Evolutionary conservation across 2,888 invertebrate species (phyloP), one percentile per base, ranked within the genome.

Genomic region (Achlya flavicornis): DNA sequence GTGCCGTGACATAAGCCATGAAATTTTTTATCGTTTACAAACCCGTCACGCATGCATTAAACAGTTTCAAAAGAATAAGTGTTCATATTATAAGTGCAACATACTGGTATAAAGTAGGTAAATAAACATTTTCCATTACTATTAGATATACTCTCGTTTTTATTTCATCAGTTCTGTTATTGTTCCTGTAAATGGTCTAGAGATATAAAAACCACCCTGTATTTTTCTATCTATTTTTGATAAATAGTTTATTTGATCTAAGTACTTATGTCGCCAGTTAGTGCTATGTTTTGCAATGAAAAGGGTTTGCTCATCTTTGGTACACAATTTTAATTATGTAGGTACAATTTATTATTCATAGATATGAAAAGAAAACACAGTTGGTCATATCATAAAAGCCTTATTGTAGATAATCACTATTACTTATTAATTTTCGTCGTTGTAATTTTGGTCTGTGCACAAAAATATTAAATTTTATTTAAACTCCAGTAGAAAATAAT

Each of bases 151-250:
- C 53, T 53, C 53, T 19, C n/a, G 10, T 53, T 10, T 19, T 53
- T 53, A 53, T 10, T 46, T n/a, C 14, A n/a, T 46, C 46, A 19
- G 19, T 53, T 53, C 19, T 53, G 63, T 64, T 58, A 48, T 26
- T 46, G 58, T 62, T 26, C 41, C 43, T 57, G 26, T n/a, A 57
- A 11, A 41, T 53, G 64, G 68, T 74, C 73, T 67, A 65, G 64
- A 71, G 73, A 63, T 69, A 74, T 76, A 67, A 76, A 86, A 89
- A 88, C 88, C 89, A 89, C 89, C 88, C 89, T 88, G 89, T 88
- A 74, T 74, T 77, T 78, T 66, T 65, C 67, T 69, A 66, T 75
- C 65, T 66, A 43, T 43, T 64, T 68, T 70, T 61, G 68, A 33
- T 63, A 73, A 53, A 10, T 19, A 41, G 3, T 11, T 59, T 16